Evolutionary conservation across 2,797 vertebrate genomes (phyloP), one percentile per base, ranked within the genome.

Genomic region (Protosalanx chinensis): DNA sequence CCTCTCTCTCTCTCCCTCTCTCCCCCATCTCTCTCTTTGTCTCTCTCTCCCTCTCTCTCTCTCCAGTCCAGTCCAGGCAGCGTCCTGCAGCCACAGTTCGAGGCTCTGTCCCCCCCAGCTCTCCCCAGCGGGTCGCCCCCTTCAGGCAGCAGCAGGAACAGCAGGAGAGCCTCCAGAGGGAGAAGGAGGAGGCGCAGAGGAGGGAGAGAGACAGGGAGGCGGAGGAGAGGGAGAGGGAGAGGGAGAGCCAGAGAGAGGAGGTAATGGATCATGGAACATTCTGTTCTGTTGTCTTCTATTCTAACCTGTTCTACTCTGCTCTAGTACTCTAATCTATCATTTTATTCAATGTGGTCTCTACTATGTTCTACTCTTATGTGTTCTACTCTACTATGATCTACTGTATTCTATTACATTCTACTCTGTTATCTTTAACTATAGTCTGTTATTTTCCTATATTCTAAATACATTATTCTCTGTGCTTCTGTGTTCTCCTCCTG

Each of bases 121-220:
- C 90, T 8, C 88, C 90, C 67, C 81, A 53, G 63, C 76, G 68
- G 0, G 77, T 84, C 56, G 67, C 85, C 75, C 85, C 86, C 62
- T 71, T 87, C 73, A 87, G 72, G 73, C 78, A 74, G 16, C 41
- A 67, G 64, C 64, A 67, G 67, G 66, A 68, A 59, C 89, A 89
- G 85, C 89, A 90, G 76, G 88, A 91, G 66, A 68, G 29, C 32
- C 65, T 27, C n/a, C 56, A 67, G 33, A 68, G 37, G 27, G 70
- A 67, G 67, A 85, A 88, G 75, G 88, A 91, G 80, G 90, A 91
- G 75, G 89, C 73, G 62, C 82, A 90, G 74, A 90, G 85, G 80
- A 84, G 72, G 33, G 89, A 91, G 76, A 90, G 89, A 75, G 86
- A 91, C 64, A 57, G 51, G 67, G 87, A 90, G 81, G 87, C 86